Base-by-base conservation (phyloP, 2,797 vertebrate species). In the Apodemus agrarius region DNA sequence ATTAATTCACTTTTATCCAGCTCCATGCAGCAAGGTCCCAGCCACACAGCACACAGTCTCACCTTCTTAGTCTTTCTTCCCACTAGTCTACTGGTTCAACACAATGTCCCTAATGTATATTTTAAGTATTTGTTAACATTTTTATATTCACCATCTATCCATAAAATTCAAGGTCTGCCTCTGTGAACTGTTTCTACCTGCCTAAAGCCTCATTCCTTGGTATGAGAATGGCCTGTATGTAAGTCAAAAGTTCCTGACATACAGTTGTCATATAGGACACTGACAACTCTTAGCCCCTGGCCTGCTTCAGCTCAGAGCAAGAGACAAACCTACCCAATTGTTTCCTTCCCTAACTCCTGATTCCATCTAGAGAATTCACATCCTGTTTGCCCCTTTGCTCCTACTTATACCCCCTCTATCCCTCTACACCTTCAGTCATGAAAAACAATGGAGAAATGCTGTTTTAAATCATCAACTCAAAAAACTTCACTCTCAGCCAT, bases 181-280 rank as follows among this genome's bases (percentile, higher is more conserved):
- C 46, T 90, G 4, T 43, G 78, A 89, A 24, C 46, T 76, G 54
- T 29, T 17, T 59, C 26, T 46, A 16, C 29, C 24, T 81, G 6
- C 37, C 26, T 69, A 37, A 37, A 57, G 26, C 19, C 0, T 31
- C n/a, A 22, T 76, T 43, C 34, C 26, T 83, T 34, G 10, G 13
- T 7, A 43, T 63, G 49, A 78, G 17, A 65, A 5, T 37, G 31
- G 4, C 24, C 2, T 49, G 12, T 72, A 5, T 11, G 5, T 91
- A 24, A 8, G 54, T 14, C 26, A 4, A 67, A 85, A 85, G 84
- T 13, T 29, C 29, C 22, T 7, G 83, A 40, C 13, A 67, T 22
- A 0, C 43, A 34, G 24, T 40, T 43, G 9, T 14, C 40, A 17
- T 5, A 5, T 1, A 61, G 2, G 7, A 5, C 21, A 49, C 6